Base-by-base conservation (phyloP, 2,113 vertebrate species). In the Ceratotherium simum region DNA sequence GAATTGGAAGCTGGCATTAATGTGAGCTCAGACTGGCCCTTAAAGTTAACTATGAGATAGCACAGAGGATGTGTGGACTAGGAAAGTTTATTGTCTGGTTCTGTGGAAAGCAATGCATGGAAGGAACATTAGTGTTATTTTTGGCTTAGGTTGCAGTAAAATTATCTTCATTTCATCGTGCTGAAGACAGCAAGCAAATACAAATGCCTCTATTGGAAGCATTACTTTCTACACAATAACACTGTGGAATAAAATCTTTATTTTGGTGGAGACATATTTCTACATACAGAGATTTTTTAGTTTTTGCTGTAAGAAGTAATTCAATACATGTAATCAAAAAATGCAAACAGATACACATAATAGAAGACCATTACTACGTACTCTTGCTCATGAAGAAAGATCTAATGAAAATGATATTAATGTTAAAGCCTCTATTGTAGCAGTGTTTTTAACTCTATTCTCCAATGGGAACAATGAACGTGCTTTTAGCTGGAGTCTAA, bases 171-270 rank as follows among this genome's bases (percentile, higher is more conserved):
- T 96, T 96, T n/a, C 4, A 16, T 62, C 16, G 33, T 89, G 79
- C 60, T 94, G 75, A 97, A 95, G 76, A 95, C 10, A 62, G 20
- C 29, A 6, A n/a, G 75, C 54, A 85, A 96, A 72, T n/a, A 92
- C 81, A 95, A 67, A 88, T 8, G 0, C 6, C n/a, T 76, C 82
- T 64, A 10, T 54, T 20, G 88, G 79, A 97, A 95, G 12, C 17
- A 56, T 79, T 96, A 60, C 33, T 95, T 96, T 97, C 78, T 92
- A n/a, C n/a, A 48, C 6, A 42, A 4, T 84, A 76, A 21, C 1
- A 5, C 3, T 46, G 95, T 51, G 72, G 79, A 97, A 95, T 93
- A 91, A 94, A 98, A 95, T 0, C 29, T 95, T 96, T 78, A 6
- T 94, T 97, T 94, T 60, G 79, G 1, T 6, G 2, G 31, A 83